Base-by-base conservation (phyloP, 2,888 invertebrate genomes). In the Abrostola triplasia region DNA sequence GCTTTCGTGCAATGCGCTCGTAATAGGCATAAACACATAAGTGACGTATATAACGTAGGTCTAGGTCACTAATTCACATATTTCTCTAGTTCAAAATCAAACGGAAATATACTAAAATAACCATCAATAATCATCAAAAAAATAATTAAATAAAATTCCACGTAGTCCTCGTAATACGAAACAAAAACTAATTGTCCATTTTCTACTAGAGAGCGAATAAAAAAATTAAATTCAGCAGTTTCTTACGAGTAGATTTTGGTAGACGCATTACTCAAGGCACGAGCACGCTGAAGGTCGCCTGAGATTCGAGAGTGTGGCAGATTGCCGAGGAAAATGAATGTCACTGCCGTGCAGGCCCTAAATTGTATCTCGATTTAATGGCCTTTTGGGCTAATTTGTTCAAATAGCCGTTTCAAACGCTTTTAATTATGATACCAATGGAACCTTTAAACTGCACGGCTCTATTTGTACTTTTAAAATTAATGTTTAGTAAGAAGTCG, bases 301-400 rank as follows among this genome's bases (percentile, higher is more conserved):
- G 11, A 37, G 62, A 67, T 80, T 71, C 71, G 71, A 79, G 78
- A 82, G 77, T 82, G 82, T 82, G 64, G 72, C 80, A 73, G 78
- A 77, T 80, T 76, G 70, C 70, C 77, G 69, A 73, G 63, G 55
- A 56, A 70, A 74, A 73, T 69, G 56, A 67, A 70, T 70, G 71
- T 65, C 67, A 67, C 60, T 66, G 67, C 59, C 51, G 40, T 61
- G 49, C 44, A 67, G 40, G 50, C 49, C 49, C 52, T 73, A 61
- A 60, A 53, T 59, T 61, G 58, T 41, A 64, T 47, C 61, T 67
- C 60, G 35, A 49, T n/a, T 37, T 36, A 47, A 47, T 9, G 5
- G 13, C 24, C 24, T 47, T 47, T 13, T 24, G 12, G 2, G 24
- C 24, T 24, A 24, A 2, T 24, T 24, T 24, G 24, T 24, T 24